These are phyloP conservation scores for Antidorcas marsupialis DNA, from an alignment of 2,113 vertebrate genomes.

Conservation along the genomic window DNA sequence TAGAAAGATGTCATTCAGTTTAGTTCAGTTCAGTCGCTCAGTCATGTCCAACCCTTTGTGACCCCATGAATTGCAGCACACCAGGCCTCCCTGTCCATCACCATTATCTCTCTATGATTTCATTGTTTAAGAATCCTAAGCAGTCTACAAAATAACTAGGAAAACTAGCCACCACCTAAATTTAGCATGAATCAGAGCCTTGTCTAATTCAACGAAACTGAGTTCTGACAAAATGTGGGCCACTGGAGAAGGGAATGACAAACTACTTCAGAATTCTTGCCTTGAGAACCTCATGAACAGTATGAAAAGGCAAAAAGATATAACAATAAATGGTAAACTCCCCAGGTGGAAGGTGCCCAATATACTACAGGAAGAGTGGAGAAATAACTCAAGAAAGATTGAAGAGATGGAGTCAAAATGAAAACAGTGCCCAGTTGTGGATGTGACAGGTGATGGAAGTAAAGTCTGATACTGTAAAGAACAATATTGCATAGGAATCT, in stretches of 20 bases:
- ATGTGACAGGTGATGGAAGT: not conserved
- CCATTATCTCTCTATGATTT: not conserved
- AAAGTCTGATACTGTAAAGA: not conserved
- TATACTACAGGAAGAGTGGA: not conserved
- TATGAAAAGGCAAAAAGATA: not conserved
- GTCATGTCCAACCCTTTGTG: accelerated
- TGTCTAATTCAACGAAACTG: not conserved
- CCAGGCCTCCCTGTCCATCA: too few relatives aligned
- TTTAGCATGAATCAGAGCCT: not conserved
- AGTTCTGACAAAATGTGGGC: not conserved
- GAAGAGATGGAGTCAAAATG: not conserved
- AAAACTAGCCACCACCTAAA: not conserved
- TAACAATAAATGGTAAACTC: not conserved
- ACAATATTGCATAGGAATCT: not conserved
- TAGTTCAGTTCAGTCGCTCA: too few relatives aligned
- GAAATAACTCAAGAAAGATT: not conserved
- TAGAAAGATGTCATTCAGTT: not conserved
- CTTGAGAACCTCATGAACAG: not conserved
- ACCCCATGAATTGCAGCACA: too few relatives aligned
- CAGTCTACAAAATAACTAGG: not conserved
- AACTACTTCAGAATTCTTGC: not conserved
- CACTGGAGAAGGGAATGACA: not conserved
- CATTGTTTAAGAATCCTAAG: not conserved
- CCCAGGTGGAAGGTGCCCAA: not conserved
- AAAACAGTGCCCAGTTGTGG: not conserved